These are phyloP conservation scores for Phengaris arion DNA, from an alignment of 2,888 invertebrate species.

Conservation along the genomic window DNA sequence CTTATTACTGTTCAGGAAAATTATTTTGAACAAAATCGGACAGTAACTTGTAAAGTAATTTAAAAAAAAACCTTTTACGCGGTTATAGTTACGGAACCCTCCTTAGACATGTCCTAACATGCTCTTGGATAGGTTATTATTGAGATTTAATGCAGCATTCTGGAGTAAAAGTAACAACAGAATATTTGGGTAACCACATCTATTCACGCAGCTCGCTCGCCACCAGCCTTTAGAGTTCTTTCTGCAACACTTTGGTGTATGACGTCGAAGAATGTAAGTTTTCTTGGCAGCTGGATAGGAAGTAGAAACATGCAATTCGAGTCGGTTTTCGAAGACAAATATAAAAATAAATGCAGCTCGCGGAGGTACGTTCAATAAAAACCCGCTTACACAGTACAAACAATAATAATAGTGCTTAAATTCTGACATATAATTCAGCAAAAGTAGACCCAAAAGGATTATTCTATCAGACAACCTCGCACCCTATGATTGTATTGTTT, in stretches of 20 bases:
- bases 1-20: too few species aligned
- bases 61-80: too few species aligned
- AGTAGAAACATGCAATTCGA: not conserved
- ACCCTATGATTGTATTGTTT: conserved; percentile 39
- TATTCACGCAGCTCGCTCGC: not conserved
- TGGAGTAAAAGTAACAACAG: too few species aligned
- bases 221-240: not conserved
- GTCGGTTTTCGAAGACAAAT: not conserved
- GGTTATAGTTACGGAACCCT: too few species aligned
- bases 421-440: conserved; percentile 24
- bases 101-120: too few species aligned
- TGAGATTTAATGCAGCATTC: too few species aligned
- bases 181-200: not conserved
- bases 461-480: conserved; percentile 49
- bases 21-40: too few species aligned
- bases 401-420: conserved; percentile 16
- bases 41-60: too few species aligned
- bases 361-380: conserved; percentile 11
- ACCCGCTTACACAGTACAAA: not conserved
- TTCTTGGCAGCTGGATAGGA: not conserved
- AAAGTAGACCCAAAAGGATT: conserved; percentile 40
- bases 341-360: conserved; percentile 30
- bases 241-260: not conserved
- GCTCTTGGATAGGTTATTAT: too few species aligned
- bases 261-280: not conserved